phyloP scores from a whole-genome alignment of 2,888 invertebrate genomes.

The Galeruca laticollis region DNA sequence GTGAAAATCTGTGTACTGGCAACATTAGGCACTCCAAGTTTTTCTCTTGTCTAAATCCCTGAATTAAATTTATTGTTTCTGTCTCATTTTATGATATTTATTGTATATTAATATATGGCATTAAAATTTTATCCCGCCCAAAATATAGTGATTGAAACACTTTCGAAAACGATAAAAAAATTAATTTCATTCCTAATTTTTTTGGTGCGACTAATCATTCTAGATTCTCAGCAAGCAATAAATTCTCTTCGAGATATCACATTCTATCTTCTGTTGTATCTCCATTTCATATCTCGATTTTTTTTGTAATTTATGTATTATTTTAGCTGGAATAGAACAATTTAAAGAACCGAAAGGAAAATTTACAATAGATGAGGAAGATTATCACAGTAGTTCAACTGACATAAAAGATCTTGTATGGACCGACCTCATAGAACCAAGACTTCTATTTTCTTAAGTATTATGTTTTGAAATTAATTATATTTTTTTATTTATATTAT shows the following conservation, averaged over 20 bases:
- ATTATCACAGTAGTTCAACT: background rate
- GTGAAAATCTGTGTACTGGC: too few relatives aligned
- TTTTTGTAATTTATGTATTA: background rate
- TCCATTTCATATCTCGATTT: background rate
- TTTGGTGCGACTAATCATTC: too few relatives aligned
- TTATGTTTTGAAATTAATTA: background rate
- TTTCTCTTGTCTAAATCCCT: too few relatives aligned
- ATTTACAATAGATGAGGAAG: constrained; percentile 29
- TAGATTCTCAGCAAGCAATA: background rate
- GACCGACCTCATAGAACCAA: constrained; percentile 38
- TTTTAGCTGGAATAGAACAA: constrained; percentile 38
- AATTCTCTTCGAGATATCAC: background rate
- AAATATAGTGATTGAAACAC: too few relatives aligned
- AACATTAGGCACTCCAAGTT: too few relatives aligned
- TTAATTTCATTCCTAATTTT: too few relatives aligned
- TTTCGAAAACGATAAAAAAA: too few relatives aligned
- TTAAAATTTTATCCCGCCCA: too few relatives aligned
- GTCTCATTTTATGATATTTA: too few relatives aligned
- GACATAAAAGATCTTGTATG: constrained; percentile 20
- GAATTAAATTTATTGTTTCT: too few relatives aligned
- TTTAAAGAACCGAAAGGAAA: constrained; percentile 28
- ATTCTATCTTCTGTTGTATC: too few relatives aligned
- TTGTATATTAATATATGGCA: too few relatives aligned
- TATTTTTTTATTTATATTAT: background rate
- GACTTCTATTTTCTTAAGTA: constrained; percentile 34